A percentile compares a stretch with the other conserved stretches of the same genome.
phyloP scores from a whole-genome alignment of 1,140 invertebrate species.

The Plectrocnemia conspersa region DNA sequence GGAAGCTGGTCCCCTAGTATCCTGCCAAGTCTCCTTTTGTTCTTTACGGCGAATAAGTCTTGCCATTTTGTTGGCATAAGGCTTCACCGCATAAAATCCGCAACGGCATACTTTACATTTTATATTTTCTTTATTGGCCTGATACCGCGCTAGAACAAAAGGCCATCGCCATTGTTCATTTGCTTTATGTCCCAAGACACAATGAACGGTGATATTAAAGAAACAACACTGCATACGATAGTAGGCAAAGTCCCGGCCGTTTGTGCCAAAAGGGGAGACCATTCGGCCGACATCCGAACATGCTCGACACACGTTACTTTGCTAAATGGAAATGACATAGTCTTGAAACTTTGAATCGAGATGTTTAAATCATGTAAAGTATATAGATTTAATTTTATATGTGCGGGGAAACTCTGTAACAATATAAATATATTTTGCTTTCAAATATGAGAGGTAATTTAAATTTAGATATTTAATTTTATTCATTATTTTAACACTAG shows the following conservation, averaged over 20 bases:
- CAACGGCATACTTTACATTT: constrained; percentile 26
- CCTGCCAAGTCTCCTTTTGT: constrained; percentile 8
- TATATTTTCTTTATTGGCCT: constrained; percentile 32
- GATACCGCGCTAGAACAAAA: constrained; percentile 29
- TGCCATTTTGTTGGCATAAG: constrained; percentile 10
- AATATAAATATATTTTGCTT: too few relatives aligned
- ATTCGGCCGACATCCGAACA: too few relatives aligned
- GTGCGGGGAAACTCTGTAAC: too few relatives aligned
- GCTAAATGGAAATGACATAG: too few relatives aligned
- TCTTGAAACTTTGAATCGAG: too few relatives aligned
- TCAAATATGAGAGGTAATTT: too few relatives aligned
- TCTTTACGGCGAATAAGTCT: constrained; percentile 1
- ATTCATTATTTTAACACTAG: too few relatives aligned
- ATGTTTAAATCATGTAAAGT: too few relatives aligned
- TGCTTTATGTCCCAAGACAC: constrained; percentile 22
- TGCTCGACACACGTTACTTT: too few relatives aligned
- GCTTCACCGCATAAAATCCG: constrained; percentile 20
- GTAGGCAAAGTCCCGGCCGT: not conserved
- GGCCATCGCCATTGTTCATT: constrained; percentile 26
- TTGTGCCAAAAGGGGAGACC: constrained; percentile 6
- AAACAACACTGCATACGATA: constrained; percentile 17
- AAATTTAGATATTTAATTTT: too few relatives aligned
- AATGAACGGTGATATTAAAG: constrained; percentile 28
- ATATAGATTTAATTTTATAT: too few relatives aligned
- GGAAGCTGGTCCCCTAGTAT: too few relatives aligned